These are phyloP conservation scores for Australoheros facetus DNA, from an alignment of 2,797 vertebrate species.

Conservation along the genomic window DNA sequence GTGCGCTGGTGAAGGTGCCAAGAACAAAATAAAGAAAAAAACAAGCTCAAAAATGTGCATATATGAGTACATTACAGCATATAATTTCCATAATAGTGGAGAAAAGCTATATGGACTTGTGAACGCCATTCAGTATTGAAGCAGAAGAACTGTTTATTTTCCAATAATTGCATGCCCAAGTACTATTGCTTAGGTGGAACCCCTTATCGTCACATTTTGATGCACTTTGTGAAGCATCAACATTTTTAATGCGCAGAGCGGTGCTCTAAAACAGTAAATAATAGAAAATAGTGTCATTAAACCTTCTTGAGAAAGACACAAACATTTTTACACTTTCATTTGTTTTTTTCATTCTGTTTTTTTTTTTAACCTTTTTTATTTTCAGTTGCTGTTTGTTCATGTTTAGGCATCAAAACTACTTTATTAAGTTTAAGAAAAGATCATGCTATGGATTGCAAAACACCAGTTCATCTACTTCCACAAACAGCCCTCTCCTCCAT, in stretches of 20 bases:
- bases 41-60: not conserved
- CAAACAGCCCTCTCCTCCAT: not conserved
- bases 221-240: not conserved
- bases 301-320: too few species aligned
- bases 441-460: not conserved
- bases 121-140: not conserved
- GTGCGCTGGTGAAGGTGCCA: not conserved
- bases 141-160: not conserved
- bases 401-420: not conserved
- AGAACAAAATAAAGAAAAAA: not conserved
- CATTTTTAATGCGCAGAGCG: not conserved
- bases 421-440: not conserved
- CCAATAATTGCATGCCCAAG: not conserved
- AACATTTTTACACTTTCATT: too few species aligned
- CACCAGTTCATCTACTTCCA: not conserved
- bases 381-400: not conserved
- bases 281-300: too few species aligned
- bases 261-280: too few species aligned
- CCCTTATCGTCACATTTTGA: not conserved
- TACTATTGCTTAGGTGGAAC: not conserved
- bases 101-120: too few species aligned
- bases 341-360: too few species aligned
- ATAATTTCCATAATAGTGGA: not conserved
- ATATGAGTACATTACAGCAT: not conserved
- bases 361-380: not conserved